Percentiles rank a stretch among this genome's conserved stretches.
Conservation (phyloP, 2,797 vertebrate species). For the Pelochelys cantorii region DNA sequence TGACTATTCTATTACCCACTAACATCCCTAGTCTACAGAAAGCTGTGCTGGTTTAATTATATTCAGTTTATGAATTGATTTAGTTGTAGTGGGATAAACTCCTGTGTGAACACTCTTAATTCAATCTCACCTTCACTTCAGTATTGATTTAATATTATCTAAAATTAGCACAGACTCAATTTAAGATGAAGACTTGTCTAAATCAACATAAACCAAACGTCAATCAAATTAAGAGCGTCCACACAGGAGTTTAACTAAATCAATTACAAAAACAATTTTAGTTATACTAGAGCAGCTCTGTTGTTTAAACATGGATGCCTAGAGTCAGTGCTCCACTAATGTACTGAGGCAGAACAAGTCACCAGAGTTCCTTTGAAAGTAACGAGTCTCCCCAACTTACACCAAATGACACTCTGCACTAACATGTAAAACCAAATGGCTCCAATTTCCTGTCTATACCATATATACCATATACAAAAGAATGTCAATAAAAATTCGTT, state of each 20-base stretch:
- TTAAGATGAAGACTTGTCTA: neutral
- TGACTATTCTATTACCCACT: too few species aligned
- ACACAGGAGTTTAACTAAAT: neutral
- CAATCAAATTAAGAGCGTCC: neutral
- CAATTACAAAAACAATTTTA: neutral
- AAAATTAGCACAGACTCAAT: neutral
- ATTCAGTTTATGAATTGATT: neutral
- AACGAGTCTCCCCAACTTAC: neutral
- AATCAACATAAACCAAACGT: neutral
- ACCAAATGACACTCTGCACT: neutral
- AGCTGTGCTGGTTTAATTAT: conserved; percentile 17
- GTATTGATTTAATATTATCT: neutral
- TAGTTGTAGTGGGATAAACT: neutral
- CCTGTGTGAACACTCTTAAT: neutral
- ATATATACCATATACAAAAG: neutral
- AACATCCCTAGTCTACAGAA: neutral
- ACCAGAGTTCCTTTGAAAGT: neutral
- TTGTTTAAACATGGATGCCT: too few species aligned
- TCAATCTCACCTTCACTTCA: neutral
- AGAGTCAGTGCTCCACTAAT: too few species aligned
- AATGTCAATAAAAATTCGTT: neutral
- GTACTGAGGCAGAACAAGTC: neutral
- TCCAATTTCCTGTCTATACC: neutral
- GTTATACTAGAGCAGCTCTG: neutral
- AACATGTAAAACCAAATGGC: neutral